Evolutionary conservation across 2,888 invertebrate species (phyloP).

Genomic region (Polyommatus iphigenia): DNA sequence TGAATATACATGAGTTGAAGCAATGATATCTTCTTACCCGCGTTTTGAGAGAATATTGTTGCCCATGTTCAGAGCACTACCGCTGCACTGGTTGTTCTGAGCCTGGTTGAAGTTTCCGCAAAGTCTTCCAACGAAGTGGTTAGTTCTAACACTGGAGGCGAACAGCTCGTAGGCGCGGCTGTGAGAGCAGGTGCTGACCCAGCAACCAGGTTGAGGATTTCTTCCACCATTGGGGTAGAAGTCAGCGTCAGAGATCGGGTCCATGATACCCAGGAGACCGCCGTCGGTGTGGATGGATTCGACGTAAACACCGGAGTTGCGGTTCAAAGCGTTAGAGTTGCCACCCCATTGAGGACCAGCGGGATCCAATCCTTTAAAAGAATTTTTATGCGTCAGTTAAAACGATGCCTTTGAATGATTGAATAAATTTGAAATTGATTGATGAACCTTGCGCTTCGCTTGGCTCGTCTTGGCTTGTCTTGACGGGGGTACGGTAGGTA

Average conservation of each 20-base stretch:
- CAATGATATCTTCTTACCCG: not conserved
- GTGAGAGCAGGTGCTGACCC: conserved; percentile 46
- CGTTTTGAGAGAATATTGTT: not conserved
- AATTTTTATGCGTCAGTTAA: no score
- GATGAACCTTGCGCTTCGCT: no score
- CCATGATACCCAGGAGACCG: conserved; percentile 57
- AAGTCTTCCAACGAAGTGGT: conserved; percentile 43
- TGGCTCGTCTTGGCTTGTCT: no score
- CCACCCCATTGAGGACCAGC: conserved; percentile 52
- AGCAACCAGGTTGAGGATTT: conserved; percentile 48
- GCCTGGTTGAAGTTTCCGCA: conserved; percentile 43
- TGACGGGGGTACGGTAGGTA: no score
- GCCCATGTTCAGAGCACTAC: conserved; percentile 35
- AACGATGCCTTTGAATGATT: no score
- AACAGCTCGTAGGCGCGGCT: conserved; percentile 44
- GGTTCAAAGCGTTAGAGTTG: conserved; percentile 50
- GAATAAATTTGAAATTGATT: no score
- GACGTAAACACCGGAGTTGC: conserved; percentile 55
- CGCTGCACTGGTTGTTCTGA: not conserved
- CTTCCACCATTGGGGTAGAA: conserved; percentile 69
- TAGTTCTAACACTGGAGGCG: conserved; percentile 43
- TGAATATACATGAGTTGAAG: no score
- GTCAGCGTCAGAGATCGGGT: conserved; percentile 55
- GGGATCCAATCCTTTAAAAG: conserved; percentile 56
- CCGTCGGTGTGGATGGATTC: conserved; percentile 69